Conservation (phyloP, 2,888 invertebrate genomes). For the Drosophila kanekoi region DNA sequence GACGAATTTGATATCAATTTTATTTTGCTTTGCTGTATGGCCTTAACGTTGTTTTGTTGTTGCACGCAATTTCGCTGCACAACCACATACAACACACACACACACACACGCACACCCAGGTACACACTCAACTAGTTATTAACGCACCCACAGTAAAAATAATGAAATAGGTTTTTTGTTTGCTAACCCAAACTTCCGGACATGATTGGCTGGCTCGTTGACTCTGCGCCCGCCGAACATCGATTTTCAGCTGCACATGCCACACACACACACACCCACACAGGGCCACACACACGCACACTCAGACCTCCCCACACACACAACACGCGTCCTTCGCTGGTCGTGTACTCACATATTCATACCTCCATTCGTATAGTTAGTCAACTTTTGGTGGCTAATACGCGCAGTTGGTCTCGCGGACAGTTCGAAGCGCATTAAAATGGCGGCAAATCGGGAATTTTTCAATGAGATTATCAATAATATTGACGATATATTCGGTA, state of each 20-base stretch:
- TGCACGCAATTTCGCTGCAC: constrained; percentile 32
- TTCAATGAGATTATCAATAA: constrained; percentile 82
- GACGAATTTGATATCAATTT: constrained; percentile 15
- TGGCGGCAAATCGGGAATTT: constrained; percentile 80
- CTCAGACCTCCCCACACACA: not conserved
- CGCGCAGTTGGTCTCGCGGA: constrained; percentile 47
- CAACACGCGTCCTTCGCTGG: constrained; percentile 40
- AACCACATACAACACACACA: constrained; percentile 12
- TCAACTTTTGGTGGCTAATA: constrained; percentile 50
- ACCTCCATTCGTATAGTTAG: constrained; percentile 35
- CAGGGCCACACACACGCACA: constrained; percentile 18
- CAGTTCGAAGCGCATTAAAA: constrained; percentile 35
- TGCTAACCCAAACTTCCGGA: constrained; percentile 67
- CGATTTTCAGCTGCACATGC: constrained; percentile 71
- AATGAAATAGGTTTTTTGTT: constrained; percentile 72
- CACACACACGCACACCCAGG: constrained; percentile 8
- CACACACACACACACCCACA: constrained; percentile 18
- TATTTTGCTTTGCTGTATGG: constrained; percentile 52
- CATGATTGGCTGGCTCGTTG: constrained; percentile 43
- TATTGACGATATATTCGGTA: constrained; percentile 84
- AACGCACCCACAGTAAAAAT: constrained; percentile 50
- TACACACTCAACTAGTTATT: constrained; percentile 12
- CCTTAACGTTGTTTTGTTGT: constrained; percentile 43
- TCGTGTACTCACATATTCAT: constrained; percentile 31
- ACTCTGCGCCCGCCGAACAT: constrained; percentile 62